Conservation (phyloP, 2,797 vertebrate genomes). For the Philypnodon macrostomus region DNA sequence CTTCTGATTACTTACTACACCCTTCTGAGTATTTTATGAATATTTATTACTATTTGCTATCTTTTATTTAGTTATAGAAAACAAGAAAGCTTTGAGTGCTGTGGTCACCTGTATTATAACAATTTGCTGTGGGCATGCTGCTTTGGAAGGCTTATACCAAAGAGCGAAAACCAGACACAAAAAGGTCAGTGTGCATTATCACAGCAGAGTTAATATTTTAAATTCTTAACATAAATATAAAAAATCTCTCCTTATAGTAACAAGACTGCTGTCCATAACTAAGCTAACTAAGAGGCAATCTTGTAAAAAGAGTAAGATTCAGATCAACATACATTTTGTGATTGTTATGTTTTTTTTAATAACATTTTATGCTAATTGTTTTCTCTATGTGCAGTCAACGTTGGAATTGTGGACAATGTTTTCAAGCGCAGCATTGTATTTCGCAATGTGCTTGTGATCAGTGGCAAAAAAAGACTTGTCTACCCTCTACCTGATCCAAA, state of each 20-base stretch:
- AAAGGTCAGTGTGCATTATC: conserved; percentile 13
- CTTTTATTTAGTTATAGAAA: too few species aligned
- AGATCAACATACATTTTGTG: background rate
- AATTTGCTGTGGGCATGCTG: conserved; percentile 58
- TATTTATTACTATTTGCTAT: too few species aligned
- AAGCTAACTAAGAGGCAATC: conserved; percentile 18
- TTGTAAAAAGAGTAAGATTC: conserved; percentile 41
- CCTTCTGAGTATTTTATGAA: too few species aligned
- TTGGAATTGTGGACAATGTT: conserved; percentile 43
- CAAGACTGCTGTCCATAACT: conserved; percentile 9
- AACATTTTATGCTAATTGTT: background rate
- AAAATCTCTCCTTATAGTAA: conserved; percentile 28
- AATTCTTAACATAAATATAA: too few species aligned
- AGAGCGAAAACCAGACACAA: accelerated
- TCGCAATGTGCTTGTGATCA: conserved; percentile 22
- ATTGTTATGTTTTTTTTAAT: background rate
- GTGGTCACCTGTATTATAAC: conserved; percentile 59
- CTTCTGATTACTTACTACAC: too few species aligned
- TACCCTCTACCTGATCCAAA: background rate
- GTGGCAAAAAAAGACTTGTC: background rate
- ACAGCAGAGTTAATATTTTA: background rate
- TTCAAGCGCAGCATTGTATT: conserved; percentile 19
- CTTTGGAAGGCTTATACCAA: conserved; percentile 16
- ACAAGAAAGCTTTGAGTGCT: conserved; percentile 44
- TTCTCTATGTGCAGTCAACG: conserved; percentile 27